Evolutionary conservation across 1,140 invertebrate genomes (phyloP), one percentile per base, ranked within the genome.

Genomic region (Tyrophagus putrescentiae): DNA sequence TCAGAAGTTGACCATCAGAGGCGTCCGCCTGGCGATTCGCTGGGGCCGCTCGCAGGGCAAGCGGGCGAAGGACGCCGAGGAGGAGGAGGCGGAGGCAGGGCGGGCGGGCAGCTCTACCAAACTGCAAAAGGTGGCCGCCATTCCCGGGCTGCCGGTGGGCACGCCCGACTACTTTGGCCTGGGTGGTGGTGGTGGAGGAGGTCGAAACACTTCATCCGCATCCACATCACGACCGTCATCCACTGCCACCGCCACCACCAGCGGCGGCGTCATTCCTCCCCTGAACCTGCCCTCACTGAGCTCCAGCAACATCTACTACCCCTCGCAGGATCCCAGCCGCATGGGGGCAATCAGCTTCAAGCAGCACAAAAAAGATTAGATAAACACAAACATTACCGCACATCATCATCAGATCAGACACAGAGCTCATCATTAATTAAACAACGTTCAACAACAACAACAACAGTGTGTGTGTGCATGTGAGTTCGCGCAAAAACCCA

Each of bases 1-100:
- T 69, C 96, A 98, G 67, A 94, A 96, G 70, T 72, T 98, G 18
- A 89, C 91, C 29, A 76, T 95, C 21, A 80, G 84, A 23, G 88
- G 87, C 0, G 77, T 86, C 52, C 78, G 91, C 59, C 75, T 97
- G 0, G 92, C 87, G 7, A 94, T 99, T 33, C 93, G 96, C 69
- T 98, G 95, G 95, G 94, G 95, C 0, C 81, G 86, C 67, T 87
- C 87, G 1, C 88, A 92, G 73, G 87, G 80, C 1, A 75, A 81
- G 57, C 76, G 78, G 64, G 65, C 52, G 16, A 45, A 64, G 32
- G 41, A 70, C 67, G 62, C 68, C 64, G 68, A 69, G 28, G 68
- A 65, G 62, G 39, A 65, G 64, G 39, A 62, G 65, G 16, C 60
- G 1, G 74, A 80, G 57, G 76, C 77, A 63, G 64, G 52, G 16